These are phyloP conservation scores for Alosa alosa DNA, from an alignment of 2,113 vertebrate genomes.

Conservation along the genomic window DNA sequence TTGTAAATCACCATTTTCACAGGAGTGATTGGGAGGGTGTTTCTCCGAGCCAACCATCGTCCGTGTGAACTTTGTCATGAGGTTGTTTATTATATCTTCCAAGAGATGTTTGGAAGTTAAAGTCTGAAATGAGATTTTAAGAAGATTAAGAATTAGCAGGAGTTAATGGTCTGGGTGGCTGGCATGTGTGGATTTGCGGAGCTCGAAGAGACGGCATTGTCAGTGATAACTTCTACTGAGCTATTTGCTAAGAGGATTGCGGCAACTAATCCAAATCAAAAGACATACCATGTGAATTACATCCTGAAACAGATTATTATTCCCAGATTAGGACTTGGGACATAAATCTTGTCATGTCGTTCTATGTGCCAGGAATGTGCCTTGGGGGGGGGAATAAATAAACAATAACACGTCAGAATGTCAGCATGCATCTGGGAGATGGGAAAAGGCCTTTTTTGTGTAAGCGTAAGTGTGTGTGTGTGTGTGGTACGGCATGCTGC, in stretches of 20 bases:
- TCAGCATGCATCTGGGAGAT: not conserved
- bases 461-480: no score
- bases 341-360: slow-evolving; percentile 63
- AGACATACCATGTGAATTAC: slow-evolving; percentile 84
- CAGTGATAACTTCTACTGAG: slow-evolving; percentile 72
- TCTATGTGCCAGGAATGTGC: slow-evolving; percentile 41
- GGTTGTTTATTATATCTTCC: slow-evolving; percentile 53
- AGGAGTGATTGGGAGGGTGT: not conserved
- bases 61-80: slow-evolving; percentile 18
- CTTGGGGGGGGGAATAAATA: not conserved
- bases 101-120: slow-evolving; percentile 51
- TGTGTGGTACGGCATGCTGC: not conserved
- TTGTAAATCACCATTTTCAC: not conserved
- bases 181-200: slow-evolving; percentile 55
- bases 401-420: not conserved
- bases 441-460: not conserved
- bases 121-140: slow-evolving; percentile 56
- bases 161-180: slow-evolving; percentile 56
- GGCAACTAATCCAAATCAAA: slow-evolving; percentile 78
- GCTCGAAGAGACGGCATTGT: slow-evolving; percentile 58
- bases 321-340: slow-evolving; percentile 64
- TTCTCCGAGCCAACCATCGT: not conserved
- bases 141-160: slow-evolving; percentile 57
- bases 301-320: slow-evolving; percentile 79
- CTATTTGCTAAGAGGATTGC: slow-evolving; percentile 77